A percentile compares a stretch with the other conserved stretches of the same genome.
These are phyloP conservation scores for Propithecus perrieri DNA, from an alignment of 2,797 vertebrate species.

Conservation along the genomic window DNA sequence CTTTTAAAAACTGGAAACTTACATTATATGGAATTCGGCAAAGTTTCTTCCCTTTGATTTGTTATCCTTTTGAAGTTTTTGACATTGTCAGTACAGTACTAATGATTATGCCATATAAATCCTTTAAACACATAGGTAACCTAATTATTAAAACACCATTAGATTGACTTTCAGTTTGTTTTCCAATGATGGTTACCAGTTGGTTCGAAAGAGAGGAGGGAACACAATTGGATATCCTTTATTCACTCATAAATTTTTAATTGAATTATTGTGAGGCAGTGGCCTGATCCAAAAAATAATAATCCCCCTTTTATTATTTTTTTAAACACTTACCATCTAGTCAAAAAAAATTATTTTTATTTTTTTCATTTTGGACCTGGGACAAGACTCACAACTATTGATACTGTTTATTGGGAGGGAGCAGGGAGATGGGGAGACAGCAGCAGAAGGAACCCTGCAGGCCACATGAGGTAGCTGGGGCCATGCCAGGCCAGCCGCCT, in stretches of 20 bases:
- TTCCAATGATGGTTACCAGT: conserved; percentile 9
- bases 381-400: neutral
- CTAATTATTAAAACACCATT: neutral
- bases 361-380: conserved; percentile 45
- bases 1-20: conserved; percentile 1
- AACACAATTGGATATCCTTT: neutral
- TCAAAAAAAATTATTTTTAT: conserved; percentile 24
- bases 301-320: neutral
- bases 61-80: conserved; percentile 17
- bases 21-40: conserved; percentile 8
- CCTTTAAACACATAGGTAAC: neutral
- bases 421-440: neutral
- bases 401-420: neutral
- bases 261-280: neutral
- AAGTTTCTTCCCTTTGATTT: neutral
- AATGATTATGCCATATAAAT: neutral
- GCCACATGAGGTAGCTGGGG: neutral
- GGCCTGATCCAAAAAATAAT: neutral
- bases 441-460: neutral
- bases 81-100: neutral
- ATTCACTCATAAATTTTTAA: neutral
- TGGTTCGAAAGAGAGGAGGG: neutral
- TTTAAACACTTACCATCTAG: neutral
- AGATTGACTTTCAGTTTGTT: conserved; percentile 20
- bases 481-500: neutral